These are phyloP conservation scores for Apamea crenata DNA, from an alignment of 2,888 invertebrate genomes.

Conservation along the genomic window DNA sequence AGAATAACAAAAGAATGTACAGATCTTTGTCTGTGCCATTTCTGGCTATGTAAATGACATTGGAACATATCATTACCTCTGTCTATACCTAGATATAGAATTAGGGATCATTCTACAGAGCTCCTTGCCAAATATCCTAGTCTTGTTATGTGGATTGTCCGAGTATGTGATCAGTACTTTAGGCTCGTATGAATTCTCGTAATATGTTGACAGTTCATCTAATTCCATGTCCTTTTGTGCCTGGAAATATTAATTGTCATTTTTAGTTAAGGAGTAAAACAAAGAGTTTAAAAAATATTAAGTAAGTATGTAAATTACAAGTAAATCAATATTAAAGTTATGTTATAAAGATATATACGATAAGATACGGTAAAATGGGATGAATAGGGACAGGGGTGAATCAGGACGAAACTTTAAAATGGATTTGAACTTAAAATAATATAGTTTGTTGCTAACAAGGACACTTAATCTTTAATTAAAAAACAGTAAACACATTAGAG, in stretches of 20 bases:
- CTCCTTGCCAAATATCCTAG: slow-evolving; percentile 98
- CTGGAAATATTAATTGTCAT: slow-evolving; percentile 68
- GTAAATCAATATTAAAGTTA: not conserved
- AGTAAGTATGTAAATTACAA: not conserved
- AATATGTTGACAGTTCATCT: slow-evolving; percentile 97
- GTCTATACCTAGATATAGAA: slow-evolving; percentile 96
- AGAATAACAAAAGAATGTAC: not conserved
- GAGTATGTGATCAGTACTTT: slow-evolving; percentile 99
- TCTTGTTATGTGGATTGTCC: slow-evolving; percentile 97
- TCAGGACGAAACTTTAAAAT: too few relatives aligned
- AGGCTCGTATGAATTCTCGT: slow-evolving; percentile 95
- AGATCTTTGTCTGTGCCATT: not conserved
- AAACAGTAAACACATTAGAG: too few relatives aligned
- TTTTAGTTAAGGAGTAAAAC: not conserved
- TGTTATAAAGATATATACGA: not conserved
- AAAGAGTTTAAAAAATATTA: not conserved
- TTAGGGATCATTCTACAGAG: slow-evolving; percentile 97
- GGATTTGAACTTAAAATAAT: too few relatives aligned
- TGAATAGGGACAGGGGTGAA: too few relatives aligned
- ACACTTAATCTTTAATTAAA: too few relatives aligned
- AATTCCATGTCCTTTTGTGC: slow-evolving; percentile 93
- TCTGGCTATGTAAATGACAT: not conserved
- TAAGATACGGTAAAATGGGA: too few relatives aligned
- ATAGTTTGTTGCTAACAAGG: too few relatives aligned
- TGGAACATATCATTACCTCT: slow-evolving; percentile 76